A percentile compares a stretch with the other conserved stretches of the same genome.
These are phyloP conservation scores for Pseudobourletiella spinata DNA, from an alignment of 1,140 invertebrate species.

Conservation along the genomic window DNA sequence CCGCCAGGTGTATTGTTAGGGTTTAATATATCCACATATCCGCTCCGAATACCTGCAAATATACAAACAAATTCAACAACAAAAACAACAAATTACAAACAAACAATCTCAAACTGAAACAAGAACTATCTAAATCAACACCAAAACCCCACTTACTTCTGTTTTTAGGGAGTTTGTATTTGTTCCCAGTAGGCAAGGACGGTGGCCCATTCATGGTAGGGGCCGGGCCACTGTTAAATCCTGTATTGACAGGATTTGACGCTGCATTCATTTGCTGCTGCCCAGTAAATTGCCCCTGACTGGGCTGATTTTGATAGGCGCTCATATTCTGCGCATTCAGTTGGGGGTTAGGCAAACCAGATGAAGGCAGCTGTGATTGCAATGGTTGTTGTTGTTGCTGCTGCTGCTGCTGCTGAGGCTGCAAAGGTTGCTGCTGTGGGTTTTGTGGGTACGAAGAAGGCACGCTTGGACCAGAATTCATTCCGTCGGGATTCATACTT, in stretches of 20 bases:
- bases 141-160: slow-evolving; percentile 59
- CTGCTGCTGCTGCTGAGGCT: background rate
- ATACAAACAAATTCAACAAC: slow-evolving; percentile 35
- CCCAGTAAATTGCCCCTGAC: background rate
- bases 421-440: background rate
- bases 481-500: background rate
- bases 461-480: background rate
- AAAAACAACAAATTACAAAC: too few relatives aligned
- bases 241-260: background rate
- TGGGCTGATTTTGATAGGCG: too few relatives aligned
- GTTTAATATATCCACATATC: slow-evolving; percentile 80
- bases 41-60: slow-evolving; percentile 57
- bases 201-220: background rate
- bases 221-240: background rate
- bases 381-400: background rate
- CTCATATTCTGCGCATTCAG: background rate
- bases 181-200: slow-evolving; percentile 49
- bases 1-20: slow-evolving; percentile 50
- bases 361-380: background rate
- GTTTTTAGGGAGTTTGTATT: slow-evolving; percentile 65
- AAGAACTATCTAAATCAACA: too few relatives aligned
- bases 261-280: background rate
- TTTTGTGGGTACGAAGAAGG: background rate
- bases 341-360: background rate
- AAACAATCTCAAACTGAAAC: too few relatives aligned